Conservation (phyloP, 2,888 invertebrate genomes). For the Diploptera punctata region DNA sequence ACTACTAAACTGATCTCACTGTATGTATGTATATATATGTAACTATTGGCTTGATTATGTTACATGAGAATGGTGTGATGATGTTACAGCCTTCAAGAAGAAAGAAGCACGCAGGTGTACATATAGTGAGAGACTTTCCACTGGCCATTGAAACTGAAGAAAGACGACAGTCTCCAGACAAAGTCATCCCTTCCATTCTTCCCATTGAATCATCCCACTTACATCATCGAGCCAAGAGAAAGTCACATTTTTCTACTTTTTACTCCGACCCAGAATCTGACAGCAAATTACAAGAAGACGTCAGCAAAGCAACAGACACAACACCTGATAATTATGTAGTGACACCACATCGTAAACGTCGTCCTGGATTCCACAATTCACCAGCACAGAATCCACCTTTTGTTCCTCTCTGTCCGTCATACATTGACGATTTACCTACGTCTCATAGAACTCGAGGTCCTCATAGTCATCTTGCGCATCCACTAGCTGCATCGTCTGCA, state of each 20-base stretch:
- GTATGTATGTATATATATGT: too few relatives aligned
- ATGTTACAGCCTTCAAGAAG: slow-evolving; percentile 30
- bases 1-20: too few relatives aligned
- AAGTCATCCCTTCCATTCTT: background rate
- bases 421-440: slow-evolving; percentile 68
- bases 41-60: too few relatives aligned
- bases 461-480: slow-evolving; percentile 60
- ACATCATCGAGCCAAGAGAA: slow-evolving; percentile 25
- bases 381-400: slow-evolving; percentile 88
- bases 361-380: slow-evolving; percentile 87
- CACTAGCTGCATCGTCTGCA: slow-evolving; percentile 75
- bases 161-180: background rate
- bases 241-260: slow-evolving; percentile 16
- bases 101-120: slow-evolving; percentile 12
- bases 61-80: too few relatives aligned
- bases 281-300: slow-evolving; percentile 17
- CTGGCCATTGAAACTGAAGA: background rate
- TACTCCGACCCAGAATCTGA: slow-evolving; percentile 28
- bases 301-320: slow-evolving; percentile 52
- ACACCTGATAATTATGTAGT: slow-evolving; percentile 85
- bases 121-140: slow-evolving; percentile 10
- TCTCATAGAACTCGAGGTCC: slow-evolving; percentile 23
- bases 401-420: slow-evolving; percentile 80
- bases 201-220: slow-evolving; percentile 8
- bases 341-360: slow-evolving; percentile 83